phyloP scores from a whole-genome alignment of 2,797 vertebrate species.

The Nothura maculosa region DNA sequence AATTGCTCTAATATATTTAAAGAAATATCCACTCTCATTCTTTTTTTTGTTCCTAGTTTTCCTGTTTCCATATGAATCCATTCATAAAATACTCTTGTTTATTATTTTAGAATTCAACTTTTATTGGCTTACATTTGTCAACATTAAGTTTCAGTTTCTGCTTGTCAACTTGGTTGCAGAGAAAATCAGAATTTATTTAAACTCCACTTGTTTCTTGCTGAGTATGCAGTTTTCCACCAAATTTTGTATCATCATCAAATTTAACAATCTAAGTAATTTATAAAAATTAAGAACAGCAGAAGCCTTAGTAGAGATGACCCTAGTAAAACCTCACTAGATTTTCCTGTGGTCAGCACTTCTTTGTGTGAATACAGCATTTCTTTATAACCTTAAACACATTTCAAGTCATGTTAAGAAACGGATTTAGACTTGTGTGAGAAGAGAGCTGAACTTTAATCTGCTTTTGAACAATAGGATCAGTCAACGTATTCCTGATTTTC shows the following conservation, averaged over 20 bases:
- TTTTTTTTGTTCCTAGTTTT: background rate
- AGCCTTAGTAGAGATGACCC: conserved; percentile 38
- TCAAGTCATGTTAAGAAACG: background rate
- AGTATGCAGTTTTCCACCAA: conserved; percentile 16
- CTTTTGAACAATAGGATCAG: background rate
- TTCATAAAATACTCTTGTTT: background rate
- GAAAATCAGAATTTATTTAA: conserved; percentile 65
- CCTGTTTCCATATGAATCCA: background rate
- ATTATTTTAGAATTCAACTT: conserved; percentile 19
- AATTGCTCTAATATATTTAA: background rate
- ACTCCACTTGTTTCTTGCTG: conserved; percentile 36
- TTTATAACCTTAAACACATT: background rate
- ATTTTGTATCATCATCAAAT: conserved; percentile 53
- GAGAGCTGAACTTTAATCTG: background rate
- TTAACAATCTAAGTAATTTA: conserved; percentile 38
- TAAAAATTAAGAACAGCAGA: conserved; percentile 48
- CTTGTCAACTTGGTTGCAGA: conserved; percentile 52
- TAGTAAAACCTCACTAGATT: background rate
- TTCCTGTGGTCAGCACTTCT: background rate
- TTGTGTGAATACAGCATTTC: background rate
- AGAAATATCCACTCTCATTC: background rate
- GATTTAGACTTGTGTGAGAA: background rate
- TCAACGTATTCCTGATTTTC: background rate
- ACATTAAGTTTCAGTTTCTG: conserved; percentile 49
- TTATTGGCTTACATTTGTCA: conserved; percentile 50